Percentiles rank a stretch among this genome's conserved stretches.
Conservation (phyloP, 2,797 vertebrate species). For the Crotalus adamanteus region DNA sequence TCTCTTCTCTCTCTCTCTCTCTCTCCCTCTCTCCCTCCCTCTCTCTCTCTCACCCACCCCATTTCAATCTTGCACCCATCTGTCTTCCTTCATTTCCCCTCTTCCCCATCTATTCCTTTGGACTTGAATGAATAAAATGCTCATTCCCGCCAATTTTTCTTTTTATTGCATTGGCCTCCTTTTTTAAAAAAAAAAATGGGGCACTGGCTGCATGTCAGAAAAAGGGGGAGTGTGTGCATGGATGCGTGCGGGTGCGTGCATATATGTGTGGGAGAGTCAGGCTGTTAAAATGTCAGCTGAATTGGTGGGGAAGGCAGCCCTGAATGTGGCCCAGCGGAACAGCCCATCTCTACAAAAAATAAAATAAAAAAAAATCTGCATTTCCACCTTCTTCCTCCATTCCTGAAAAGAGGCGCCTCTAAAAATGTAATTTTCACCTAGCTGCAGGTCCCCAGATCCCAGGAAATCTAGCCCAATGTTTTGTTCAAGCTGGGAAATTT, state of each 20-base stretch:
- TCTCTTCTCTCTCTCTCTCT: neutral
- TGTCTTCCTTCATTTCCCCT: neutral
- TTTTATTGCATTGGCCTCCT: neutral
- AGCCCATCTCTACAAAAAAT: neutral
- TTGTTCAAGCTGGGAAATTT: neutral
- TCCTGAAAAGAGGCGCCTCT: neutral
- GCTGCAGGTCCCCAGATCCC: neutral
- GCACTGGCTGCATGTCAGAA: neutral
- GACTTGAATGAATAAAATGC: neutral
- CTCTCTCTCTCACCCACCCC: neutral
- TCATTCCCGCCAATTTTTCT: neutral
- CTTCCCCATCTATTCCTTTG: neutral
- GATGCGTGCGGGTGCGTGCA: accelerated
- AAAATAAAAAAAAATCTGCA: neutral
- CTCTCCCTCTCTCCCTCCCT: neutral
- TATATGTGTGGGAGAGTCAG: neutral
- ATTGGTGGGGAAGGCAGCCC: neutral
- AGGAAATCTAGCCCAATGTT: neutral
- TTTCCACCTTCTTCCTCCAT: neutral
- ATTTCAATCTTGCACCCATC: neutral
- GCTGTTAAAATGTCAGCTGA: neutral
- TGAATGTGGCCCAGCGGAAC: neutral
- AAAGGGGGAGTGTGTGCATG: accelerated
- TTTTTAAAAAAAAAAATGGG: no score
- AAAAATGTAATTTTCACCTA: neutral